Percentiles rank a stretch among this genome's conserved stretches.
Conservation (phyloP, 2,113 vertebrate genomes). For the Apaloderma vittatum region DNA sequence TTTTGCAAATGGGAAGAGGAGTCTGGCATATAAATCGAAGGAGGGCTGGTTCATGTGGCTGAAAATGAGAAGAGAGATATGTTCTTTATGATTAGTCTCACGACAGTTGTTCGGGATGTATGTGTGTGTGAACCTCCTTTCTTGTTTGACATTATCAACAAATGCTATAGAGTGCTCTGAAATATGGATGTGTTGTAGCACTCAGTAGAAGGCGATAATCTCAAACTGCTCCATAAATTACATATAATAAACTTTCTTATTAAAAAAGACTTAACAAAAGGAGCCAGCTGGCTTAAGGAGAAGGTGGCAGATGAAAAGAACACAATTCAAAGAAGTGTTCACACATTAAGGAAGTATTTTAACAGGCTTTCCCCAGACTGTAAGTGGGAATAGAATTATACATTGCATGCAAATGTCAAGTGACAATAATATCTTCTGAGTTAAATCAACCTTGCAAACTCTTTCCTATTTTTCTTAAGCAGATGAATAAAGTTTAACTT, state of each 20-base stretch:
- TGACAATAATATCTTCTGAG: conserved; percentile 73
- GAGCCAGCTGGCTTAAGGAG: conserved; percentile 57
- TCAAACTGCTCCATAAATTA: conserved; percentile 19
- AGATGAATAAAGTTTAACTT: conserved; percentile 73
- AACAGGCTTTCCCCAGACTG: conserved; percentile 75
- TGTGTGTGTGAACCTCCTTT: background rate
- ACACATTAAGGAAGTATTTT: conserved; percentile 74
- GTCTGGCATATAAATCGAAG: background rate
- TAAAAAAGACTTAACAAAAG: conserved; percentile 59
- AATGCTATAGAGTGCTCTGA: background rate
- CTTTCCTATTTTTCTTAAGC: conserved; percentile 65
- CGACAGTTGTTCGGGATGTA: background rate
- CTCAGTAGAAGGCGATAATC: background rate
- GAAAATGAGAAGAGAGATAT: background rate
- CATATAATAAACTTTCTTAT: conserved; percentile 48
- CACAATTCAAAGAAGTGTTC: conserved; percentile 68
- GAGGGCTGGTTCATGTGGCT: background rate
- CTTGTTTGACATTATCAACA: background rate
- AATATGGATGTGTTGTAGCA: background rate
- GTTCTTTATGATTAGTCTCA: background rate
- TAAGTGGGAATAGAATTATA: conserved; percentile 71
- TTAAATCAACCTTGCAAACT: conserved; percentile 69
- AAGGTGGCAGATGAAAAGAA: conserved; percentile 63
- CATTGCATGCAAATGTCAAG: conserved; percentile 69
- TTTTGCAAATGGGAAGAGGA: background rate